Evolutionary conservation across 2,888 invertebrate species (phyloP).

Genomic region (Troides aeacus): DNA sequence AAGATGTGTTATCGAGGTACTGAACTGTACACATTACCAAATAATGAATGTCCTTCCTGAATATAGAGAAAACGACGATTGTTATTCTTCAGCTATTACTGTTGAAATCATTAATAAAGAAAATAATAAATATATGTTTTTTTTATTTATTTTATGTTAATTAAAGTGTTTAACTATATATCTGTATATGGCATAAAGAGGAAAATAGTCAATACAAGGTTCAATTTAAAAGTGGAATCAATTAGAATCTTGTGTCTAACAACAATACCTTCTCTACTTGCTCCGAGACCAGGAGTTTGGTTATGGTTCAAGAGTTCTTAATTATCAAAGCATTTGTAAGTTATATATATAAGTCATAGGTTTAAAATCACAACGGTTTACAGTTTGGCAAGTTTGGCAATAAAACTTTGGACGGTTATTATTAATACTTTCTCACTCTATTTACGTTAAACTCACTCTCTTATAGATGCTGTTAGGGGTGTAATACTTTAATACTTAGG

Average conservation of each 20-base stretch:
- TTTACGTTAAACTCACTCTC: neutral
- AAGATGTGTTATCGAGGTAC: too few relatives aligned
- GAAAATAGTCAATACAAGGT: too few relatives aligned
- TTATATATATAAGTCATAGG: too few relatives aligned
- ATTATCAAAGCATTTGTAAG: too few relatives aligned
- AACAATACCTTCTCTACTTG: too few relatives aligned
- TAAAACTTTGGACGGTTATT: slow-evolving; percentile 14
- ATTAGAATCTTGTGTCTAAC: too few relatives aligned
- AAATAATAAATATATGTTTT: neutral
- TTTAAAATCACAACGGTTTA: neutral
- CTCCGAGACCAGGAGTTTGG: too few relatives aligned
- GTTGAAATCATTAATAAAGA: neutral
- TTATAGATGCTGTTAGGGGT: neutral
- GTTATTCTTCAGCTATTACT: neutral
- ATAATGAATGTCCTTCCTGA: neutral
- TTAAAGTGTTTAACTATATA: neutral
- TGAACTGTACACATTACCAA: neutral
- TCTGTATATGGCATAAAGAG: neutral
- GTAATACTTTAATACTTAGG: slow-evolving; percentile 64
- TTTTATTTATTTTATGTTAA: neutral
- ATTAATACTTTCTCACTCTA: neutral
- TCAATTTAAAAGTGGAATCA: too few relatives aligned
- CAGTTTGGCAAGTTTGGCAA: slow-evolving; percentile 24
- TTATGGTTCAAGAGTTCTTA: too few relatives aligned
- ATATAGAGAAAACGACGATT: neutral